Base-by-base conservation (phyloP, 2,888 invertebrate genomes). In the Helleia helle region DNA sequence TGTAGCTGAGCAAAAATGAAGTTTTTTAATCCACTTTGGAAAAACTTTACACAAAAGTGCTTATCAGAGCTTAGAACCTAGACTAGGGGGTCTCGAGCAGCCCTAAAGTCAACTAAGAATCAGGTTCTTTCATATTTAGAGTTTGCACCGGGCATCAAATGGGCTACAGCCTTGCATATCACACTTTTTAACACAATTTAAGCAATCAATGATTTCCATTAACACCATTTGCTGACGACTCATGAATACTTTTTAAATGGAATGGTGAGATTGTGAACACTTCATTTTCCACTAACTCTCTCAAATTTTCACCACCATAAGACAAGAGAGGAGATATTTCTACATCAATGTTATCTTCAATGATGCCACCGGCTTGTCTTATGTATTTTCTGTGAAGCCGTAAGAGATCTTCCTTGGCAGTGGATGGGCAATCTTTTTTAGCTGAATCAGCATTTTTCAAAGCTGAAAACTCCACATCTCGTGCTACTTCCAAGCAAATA, bases 391-490 rank as follows among this genome's bases (percentile, higher is more conserved):
- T 89, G 63, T 96, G 96, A 14, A 96, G 84, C 24, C 86, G 76
- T 48, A 92, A 87, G 6, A 98, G 74, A 59, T 95, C 94, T 22
- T 89, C 87, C 38, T 91, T 86, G 1, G 96, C 93, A 0, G 98
- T 97, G 0, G 90, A 90, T 0, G 99, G 95, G 43, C 96, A 97
- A 74, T 99, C 98, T 62, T 95, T 93, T 26, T 92, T 93, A 1
- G 89, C 93, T 0, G 89, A 86, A 65, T 98, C 94, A 1, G 94
- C 88, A 73, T 99, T 99, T 67, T 99, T 99, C 50, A 99, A 75
- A 0, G 99, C 97, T 55, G 98, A 96, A 68, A 99, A 99, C 69
- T 99, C 99, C 45, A 94, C 93, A 52, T 94, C 92, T 31, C 99
- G 89, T 0, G 92, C 88, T 0, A 95, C 94, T 77, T 99, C 97